A percentile compares a stretch with the other conserved stretches of the same genome.
phyloP scores from a whole-genome alignment of 2,113 vertebrate species.

The Corydoras maculifer region DNA sequence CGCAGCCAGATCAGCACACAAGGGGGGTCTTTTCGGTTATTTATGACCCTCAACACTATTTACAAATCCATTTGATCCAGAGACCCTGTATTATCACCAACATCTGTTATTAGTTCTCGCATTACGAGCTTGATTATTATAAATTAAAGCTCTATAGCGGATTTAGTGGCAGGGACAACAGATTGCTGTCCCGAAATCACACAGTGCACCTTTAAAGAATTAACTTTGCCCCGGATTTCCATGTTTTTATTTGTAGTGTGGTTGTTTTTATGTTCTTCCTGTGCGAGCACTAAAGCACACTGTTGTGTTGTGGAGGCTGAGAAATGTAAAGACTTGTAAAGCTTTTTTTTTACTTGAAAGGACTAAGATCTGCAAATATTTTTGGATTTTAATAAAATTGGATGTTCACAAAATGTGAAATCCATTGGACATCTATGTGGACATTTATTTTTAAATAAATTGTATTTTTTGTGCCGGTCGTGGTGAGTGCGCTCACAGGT shows the following conservation, averaged over 20 bases:
- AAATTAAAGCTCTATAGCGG: background rate
- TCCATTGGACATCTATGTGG: too few relatives aligned
- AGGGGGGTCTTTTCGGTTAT: background rate
- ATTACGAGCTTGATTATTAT: slow-evolving; percentile 1
- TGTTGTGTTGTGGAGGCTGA: too few relatives aligned
- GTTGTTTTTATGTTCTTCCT: slow-evolving; percentile 2
- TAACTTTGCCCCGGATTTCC: background rate
- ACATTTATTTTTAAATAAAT: background rate
- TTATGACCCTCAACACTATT: background rate
- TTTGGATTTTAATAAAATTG: too few relatives aligned
- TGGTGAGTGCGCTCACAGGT: background rate
- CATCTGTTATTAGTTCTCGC: slow-evolving; percentile 9
- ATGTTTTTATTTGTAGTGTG: slow-evolving; percentile 5
- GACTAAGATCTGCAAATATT: too few relatives aligned
- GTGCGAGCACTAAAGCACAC: background rate
- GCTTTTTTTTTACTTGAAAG: too few relatives aligned
- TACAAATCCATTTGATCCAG: background rate
- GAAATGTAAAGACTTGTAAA: too few relatives aligned
- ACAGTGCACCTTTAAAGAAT: slow-evolving; percentile 14
- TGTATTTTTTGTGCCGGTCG: background rate
- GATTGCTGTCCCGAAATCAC: background rate
- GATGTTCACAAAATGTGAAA: too few relatives aligned
- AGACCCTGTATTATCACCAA: background rate
- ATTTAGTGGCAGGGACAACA: background rate
- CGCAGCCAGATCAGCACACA: background rate